Conservation (phyloP, 2,113 vertebrate species). For the Noturus placidus region DNA sequence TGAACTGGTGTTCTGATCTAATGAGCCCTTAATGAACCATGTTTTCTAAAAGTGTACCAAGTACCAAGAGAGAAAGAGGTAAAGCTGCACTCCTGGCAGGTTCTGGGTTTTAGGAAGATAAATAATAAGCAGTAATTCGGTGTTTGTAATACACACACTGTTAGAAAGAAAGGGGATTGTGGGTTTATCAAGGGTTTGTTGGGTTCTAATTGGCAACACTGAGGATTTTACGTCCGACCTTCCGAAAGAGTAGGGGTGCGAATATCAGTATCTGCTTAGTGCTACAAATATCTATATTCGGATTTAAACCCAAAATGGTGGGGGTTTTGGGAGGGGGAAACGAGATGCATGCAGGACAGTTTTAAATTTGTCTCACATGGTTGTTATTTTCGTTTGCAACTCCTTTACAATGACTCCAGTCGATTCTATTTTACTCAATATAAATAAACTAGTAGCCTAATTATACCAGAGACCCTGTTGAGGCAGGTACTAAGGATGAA, state of each 20-base stretch:
- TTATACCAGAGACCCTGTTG: neutral
- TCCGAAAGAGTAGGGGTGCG: no score
- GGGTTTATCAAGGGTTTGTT: neutral
- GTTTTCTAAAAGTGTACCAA: neutral
- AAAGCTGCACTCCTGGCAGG: neutral
- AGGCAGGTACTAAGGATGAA: neutral
- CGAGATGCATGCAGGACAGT: no score
- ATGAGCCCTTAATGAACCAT: neutral
- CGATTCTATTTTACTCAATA: neutral
- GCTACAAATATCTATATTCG: neutral
- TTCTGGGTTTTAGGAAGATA: neutral
- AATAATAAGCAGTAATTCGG: neutral
- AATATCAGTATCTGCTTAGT: neutral
- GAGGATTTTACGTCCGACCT: neutral
- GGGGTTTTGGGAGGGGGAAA: no score
- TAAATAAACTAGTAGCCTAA: neutral
- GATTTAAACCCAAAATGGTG: no score
- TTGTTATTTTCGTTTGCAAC: no score
- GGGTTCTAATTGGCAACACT: neutral
- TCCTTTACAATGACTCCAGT: neutral
- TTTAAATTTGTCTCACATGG: no score
- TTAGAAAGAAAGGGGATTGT: no score
- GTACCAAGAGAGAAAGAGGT: neutral
- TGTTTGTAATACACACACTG: neutral
- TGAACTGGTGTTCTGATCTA: neutral